These are phyloP conservation scores for Metellina segmentata DNA, from an alignment of 2,888 invertebrate genomes.

Conservation along the genomic window DNA sequence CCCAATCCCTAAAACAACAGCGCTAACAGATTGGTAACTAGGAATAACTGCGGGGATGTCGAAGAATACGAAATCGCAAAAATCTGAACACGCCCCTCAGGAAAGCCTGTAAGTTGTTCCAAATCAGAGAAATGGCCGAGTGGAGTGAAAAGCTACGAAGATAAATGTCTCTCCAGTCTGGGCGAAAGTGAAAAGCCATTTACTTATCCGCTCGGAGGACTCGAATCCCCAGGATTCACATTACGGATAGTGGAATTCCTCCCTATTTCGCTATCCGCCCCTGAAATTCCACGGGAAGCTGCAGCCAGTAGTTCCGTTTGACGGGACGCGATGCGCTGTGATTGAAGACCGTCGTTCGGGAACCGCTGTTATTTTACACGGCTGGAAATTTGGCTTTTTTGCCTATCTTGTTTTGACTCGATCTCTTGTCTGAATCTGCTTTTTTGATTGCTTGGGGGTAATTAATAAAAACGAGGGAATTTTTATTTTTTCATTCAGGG, in stretches of 20 bases:
- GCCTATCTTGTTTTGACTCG: neutral
- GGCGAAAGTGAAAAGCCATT: constrained; percentile 64
- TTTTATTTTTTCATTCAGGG: too few species aligned
- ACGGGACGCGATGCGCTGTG: neutral
- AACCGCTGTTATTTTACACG: constrained; percentile 50
- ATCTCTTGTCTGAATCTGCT: too few species aligned
- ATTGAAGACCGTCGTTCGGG: constrained; percentile 35
- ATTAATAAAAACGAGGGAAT: too few species aligned
- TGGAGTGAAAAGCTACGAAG: constrained; percentile 40
- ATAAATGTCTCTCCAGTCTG: constrained; percentile 49
- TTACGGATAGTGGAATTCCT: constrained; percentile 62
- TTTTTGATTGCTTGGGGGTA: too few species aligned
- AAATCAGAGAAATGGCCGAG: constrained; percentile 28
- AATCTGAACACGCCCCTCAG: too few species aligned
- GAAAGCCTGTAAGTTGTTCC: neutral
- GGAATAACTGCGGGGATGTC: too few species aligned
- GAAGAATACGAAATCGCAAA: too few species aligned
- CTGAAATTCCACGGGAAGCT: constrained; percentile 17
- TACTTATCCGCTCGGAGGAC: constrained; percentile 45
- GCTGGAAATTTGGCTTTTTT: constrained; percentile 27
- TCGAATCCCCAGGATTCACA: constrained; percentile 54
- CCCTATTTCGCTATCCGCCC: constrained; percentile 4
- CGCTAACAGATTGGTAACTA: too few species aligned
- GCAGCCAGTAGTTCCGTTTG: constrained; percentile 1
- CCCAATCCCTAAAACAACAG: too few species aligned